Evolutionary conservation across 2,888 invertebrate species (phyloP).

Genomic region (Diplazon laetatorius): DNA sequence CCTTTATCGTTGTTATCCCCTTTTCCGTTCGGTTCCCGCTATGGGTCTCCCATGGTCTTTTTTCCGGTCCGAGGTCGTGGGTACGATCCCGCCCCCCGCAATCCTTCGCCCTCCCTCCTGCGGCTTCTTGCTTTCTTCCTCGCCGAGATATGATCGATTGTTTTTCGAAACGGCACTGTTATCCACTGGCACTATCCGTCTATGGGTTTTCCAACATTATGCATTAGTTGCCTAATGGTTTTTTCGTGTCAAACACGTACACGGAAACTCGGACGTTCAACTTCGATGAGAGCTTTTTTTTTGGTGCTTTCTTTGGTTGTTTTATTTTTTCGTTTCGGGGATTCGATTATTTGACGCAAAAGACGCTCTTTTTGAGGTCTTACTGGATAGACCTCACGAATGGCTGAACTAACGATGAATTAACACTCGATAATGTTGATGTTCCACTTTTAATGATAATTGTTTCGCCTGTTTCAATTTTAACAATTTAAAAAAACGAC

Average conservation of each 20-base stretch:
- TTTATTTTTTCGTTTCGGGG: too few relatives aligned
- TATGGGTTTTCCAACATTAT: slow-evolving; percentile 68
- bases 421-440: too few relatives aligned
- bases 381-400: slow-evolving; percentile 41
- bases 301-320: too few relatives aligned
- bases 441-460: too few relatives aligned
- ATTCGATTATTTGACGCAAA: slow-evolving; percentile 4
- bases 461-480: too few relatives aligned
- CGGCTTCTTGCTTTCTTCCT: slow-evolving; percentile 64
- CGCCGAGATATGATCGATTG: slow-evolving; percentile 64
- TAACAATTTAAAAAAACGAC: too few relatives aligned
- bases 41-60: too few relatives aligned
- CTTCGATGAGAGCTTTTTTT: neutral
- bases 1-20: too few relatives aligned
- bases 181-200: neutral
- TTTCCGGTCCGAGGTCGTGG: slow-evolving; percentile 70
- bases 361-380: too few relatives aligned
- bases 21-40: too few relatives aligned
- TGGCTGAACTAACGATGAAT: too few relatives aligned
- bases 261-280: slow-evolving; percentile 37
- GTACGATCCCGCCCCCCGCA: slow-evolving; percentile 75
- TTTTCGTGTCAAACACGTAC: slow-evolving; percentile 70
- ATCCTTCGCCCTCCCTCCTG: slow-evolving; percentile 73
- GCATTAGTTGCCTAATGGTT: slow-evolving; percentile 73
- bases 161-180: slow-evolving; percentile 52